Evolutionary conservation across 2,797 vertebrate genomes (phyloP).

Genomic region (Sebastes matsubarae): DNA sequence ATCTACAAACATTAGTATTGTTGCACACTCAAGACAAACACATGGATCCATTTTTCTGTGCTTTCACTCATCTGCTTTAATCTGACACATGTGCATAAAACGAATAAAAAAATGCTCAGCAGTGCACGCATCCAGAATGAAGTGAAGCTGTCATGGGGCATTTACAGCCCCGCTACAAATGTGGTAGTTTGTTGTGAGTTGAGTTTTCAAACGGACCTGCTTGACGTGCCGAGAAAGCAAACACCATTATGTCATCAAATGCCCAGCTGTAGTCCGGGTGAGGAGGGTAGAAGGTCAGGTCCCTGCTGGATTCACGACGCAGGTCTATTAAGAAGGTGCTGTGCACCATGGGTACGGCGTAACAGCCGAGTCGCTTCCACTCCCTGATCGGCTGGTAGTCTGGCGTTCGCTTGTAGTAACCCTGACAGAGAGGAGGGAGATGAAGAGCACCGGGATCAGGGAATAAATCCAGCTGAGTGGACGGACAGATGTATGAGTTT

Average conservation of each 20-base stretch:
- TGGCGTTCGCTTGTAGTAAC: conserved; percentile 94
- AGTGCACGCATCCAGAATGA: not conserved
- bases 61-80: conserved; percentile 9
- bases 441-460: not conserved
- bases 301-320: conserved; percentile 86
- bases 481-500: not conserved
- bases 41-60: conserved; percentile 36
- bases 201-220: conserved; percentile 82
- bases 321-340: conserved; percentile 95
- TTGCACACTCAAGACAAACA: conserved; percentile 18
- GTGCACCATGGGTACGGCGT: conserved; percentile 94
- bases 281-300: conserved; percentile 90
- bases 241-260: conserved; percentile 98
- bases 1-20: not conserved
- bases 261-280: conserved; percentile 96
- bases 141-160: not conserved
- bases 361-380: conserved; percentile 93
- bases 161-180: not conserved
- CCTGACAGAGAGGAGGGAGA: conserved; percentile 74
- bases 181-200: conserved; percentile 17
- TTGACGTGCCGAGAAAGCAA: conserved; percentile 95
- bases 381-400: conserved; percentile 96
- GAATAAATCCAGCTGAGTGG: not conserved
- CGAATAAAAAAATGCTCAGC: conserved; percentile 2
- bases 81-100: conserved; percentile 19